Base-by-base conservation (phyloP, 1,140 invertebrate genomes). In the Drosophila littoralis region DNA sequence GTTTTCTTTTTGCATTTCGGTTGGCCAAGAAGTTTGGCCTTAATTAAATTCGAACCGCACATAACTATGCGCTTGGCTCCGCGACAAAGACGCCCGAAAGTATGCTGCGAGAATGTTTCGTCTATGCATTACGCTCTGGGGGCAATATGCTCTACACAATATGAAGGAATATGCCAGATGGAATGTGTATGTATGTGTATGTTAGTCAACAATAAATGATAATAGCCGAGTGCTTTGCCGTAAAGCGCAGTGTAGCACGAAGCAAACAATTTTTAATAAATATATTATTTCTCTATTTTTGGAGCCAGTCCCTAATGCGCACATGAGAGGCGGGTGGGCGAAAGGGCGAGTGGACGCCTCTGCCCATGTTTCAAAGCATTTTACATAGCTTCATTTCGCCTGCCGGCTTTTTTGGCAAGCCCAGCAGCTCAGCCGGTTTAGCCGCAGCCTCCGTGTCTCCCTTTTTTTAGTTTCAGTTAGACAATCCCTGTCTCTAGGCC, bases 181-280 rank as follows among this genome's bases (percentile, higher is more conserved):
- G 1, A 17, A n/a, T 45, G 17, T 48, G 10, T 42, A 22, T 33
- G 33, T 36, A 32, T 66, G 52, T 35, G 15, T 43, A 4, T 48
- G 51, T 32, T 22, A 22, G 33, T 38, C 48, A 50, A 70, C 71
- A 69, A 78, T 78, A 81, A 86, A 71, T 81, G 81, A 81, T 63
- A 77, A 77, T 73, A 46, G 60, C 50, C 42, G 28, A 50, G 46
- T 59, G 64, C 66, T 69, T 36, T 50, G 66, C 70, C 57, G 9
- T 63, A 58, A 48, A 63, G 67, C 50, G 43, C 64, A 78, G 46
- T 82, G 60, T 69, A 75, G 81, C 77, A 78, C 52, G 61, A 61
- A 61, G 51, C 63, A 64, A 82, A 66, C 54, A 61, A 70, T 78
- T 86, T 79, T 82, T 88, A 76, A 88, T 88, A 88, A 85, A 88